phyloP scores from a whole-genome alignment of 1,140 invertebrate species.

The Andrena cerasifolii region DNA sequence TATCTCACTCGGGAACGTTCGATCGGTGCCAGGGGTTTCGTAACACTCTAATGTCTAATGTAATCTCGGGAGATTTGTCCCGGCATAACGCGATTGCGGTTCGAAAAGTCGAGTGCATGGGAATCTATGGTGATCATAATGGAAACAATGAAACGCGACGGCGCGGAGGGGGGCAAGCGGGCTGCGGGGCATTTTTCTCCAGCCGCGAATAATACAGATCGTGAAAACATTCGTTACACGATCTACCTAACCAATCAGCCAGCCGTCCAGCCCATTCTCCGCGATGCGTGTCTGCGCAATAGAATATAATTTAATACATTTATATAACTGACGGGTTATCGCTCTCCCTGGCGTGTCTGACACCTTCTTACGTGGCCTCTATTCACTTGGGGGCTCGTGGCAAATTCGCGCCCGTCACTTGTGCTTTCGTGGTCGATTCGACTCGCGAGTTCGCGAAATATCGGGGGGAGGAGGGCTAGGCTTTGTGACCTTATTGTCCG shows the following conservation, averaged over 20 bases:
- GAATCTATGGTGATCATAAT: constrained; percentile 36
- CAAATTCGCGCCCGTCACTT: constrained; percentile 24
- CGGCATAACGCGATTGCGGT: constrained; percentile 3
- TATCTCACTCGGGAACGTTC: constrained; percentile 1
- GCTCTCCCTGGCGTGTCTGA: constrained; percentile 44
- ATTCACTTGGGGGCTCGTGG: constrained; percentile 20
- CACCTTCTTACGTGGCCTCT: constrained; percentile 37
- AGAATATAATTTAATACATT: constrained; percentile 53
- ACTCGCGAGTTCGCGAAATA: constrained; percentile 5
- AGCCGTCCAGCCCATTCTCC: constrained; percentile 39
- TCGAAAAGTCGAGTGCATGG: constrained; percentile 31
- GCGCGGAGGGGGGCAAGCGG: background rate
- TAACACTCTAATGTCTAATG: constrained; percentile 30
- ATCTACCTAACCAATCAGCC: constrained; percentile 39
- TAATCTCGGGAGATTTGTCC: constrained; percentile 21
- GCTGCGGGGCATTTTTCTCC: background rate
- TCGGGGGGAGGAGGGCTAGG: too few relatives aligned
- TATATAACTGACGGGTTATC: constrained; percentile 50
- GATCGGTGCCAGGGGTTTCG: constrained; percentile 20
- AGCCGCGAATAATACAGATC: constrained; percentile 41
- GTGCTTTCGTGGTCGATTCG: background rate
- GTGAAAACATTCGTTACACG: constrained; percentile 51
- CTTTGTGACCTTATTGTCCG: too few relatives aligned
- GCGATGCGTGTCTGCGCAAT: constrained; percentile 31
- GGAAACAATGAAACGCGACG: constrained; percentile 38